phyloP scores from a whole-genome alignment of 2,888 invertebrate genomes.

The Ferrisia virgata region DNA sequence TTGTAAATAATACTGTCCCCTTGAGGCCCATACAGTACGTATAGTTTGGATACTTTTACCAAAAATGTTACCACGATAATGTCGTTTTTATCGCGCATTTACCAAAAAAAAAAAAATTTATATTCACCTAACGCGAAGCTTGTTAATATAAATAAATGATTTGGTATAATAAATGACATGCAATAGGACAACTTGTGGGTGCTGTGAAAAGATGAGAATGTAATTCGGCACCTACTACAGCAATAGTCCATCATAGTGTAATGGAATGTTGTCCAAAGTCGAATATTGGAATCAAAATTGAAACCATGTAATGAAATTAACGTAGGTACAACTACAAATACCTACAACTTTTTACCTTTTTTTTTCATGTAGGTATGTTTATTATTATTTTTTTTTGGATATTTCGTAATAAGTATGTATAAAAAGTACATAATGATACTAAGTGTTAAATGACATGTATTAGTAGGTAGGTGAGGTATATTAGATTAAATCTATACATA shows the following conservation, averaged over 20 bases:
- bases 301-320: neutral
- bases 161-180: neutral
- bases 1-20: constrained; percentile 26
- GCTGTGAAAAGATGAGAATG: neutral
- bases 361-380: neutral
- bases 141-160: too few species aligned
- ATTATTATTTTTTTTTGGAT: too few species aligned
- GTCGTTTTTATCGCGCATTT: neutral
- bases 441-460: neutral
- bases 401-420: too few species aligned
- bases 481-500: neutral
- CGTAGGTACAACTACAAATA: too few species aligned
- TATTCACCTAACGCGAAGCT: neutral
- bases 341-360: neutral
- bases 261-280: neutral
- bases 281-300: neutral
- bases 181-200: neutral
- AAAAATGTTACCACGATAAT: neutral
- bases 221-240: neutral
- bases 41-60: neutral
- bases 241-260: neutral
- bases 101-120: too few species aligned
- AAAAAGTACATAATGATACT: neutral
- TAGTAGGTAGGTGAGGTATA: too few species aligned
- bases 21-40: neutral